Conservation (phyloP, 2,888 invertebrate genomes). For the Chrysina gloriosa region DNA sequence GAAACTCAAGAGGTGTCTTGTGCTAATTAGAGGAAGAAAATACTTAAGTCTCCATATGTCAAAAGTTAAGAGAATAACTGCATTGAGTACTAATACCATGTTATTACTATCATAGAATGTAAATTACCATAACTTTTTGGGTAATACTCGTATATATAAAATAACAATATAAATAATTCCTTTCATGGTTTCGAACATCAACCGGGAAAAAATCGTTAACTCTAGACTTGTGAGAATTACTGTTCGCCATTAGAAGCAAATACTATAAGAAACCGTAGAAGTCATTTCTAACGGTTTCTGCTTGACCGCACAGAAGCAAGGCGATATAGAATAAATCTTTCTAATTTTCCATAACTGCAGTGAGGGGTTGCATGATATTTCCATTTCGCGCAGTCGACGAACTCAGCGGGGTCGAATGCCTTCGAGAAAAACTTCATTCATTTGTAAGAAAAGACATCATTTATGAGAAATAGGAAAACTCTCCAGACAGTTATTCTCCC, state of each 20-base stretch:
- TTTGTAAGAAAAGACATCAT: slow-evolving; percentile 30
- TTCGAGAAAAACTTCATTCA: slow-evolving; percentile 36
- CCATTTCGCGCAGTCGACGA: slow-evolving; percentile 49
- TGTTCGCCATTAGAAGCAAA: slow-evolving; percentile 45
- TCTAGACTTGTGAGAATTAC: slow-evolving; percentile 39
- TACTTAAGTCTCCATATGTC: too few species aligned
- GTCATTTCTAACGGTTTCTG: slow-evolving; percentile 57
- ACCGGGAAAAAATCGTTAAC: slow-evolving; percentile 19
- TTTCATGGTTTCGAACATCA: slow-evolving; percentile 7
- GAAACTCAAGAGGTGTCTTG: too few species aligned
- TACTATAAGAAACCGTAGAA: slow-evolving; percentile 44
- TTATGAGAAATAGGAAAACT: slow-evolving; percentile 15
- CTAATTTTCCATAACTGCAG: slow-evolving; percentile 59
- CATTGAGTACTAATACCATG: too few species aligned
- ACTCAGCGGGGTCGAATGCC: slow-evolving; percentile 42
- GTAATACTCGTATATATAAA: neutral
- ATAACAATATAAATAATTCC: neutral
- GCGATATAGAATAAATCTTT: slow-evolving; percentile 59
- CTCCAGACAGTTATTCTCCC: slow-evolving; percentile 19
- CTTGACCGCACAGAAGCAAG: slow-evolving; percentile 55
- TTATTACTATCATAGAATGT: neutral
- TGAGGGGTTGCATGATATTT: slow-evolving; percentile 52
- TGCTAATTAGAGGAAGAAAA: too few species aligned
- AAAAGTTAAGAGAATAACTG: too few species aligned
- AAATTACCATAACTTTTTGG: neutral